Percentiles rank a stretch among this genome's conserved stretches.
Conservation (phyloP, 1,140 invertebrate genomes). For the Meteorus sp. region DNA sequence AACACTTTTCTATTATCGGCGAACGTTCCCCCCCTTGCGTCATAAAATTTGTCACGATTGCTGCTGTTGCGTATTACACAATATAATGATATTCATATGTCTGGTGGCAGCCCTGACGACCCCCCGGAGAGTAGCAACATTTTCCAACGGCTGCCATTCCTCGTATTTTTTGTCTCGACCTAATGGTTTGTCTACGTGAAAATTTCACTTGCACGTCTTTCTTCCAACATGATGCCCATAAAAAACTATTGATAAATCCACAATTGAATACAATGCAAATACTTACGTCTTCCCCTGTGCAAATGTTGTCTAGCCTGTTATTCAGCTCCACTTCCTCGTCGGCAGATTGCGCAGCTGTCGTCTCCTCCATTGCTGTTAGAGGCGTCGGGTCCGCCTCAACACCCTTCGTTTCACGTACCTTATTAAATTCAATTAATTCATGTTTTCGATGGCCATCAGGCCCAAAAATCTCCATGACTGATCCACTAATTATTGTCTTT, state of each 20-base stretch:
- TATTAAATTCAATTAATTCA: conserved; percentile 29
- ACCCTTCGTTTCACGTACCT: conserved; percentile 38
- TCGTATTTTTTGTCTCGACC: no score
- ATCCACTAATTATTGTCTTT: conserved; percentile 40
- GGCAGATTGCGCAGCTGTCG: conserved; percentile 24
- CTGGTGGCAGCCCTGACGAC: no score
- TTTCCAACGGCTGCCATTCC: no score
- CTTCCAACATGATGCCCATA: neutral
- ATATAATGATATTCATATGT: no score
- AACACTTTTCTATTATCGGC: no score
- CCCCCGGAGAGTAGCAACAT: no score
- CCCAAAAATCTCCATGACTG: conserved; percentile 41
- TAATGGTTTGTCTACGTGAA: no score
- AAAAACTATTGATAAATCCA: conserved; percentile 2
- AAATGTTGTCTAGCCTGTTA: conserved; percentile 25
- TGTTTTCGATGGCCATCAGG: conserved; percentile 34
- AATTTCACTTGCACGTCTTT: no score
- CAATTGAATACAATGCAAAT: neutral
- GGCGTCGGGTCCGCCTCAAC: conserved; percentile 45
- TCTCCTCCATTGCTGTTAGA: conserved; percentile 37
- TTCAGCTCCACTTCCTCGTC: conserved; percentile 9
- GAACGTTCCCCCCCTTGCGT: no score
- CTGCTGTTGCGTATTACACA: no score
- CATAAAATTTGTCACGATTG: no score
- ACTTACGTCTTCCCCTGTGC: conserved; percentile 25